Base-by-base conservation (phyloP, 1,140 invertebrate species). In the Heliothis subflexa region DNA sequence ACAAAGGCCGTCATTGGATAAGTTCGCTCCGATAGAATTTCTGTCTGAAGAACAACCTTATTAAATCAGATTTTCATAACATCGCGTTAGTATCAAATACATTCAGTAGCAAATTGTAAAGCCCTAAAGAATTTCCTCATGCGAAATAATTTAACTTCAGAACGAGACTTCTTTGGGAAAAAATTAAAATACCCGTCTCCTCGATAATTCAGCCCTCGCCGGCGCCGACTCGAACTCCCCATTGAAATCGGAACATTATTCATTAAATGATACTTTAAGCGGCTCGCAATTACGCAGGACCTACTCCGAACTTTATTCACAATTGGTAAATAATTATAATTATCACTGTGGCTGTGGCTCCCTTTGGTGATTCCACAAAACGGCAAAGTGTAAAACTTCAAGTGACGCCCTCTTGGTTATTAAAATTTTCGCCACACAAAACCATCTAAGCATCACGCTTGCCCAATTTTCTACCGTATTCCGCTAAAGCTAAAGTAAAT, bases 321-420 rank as follows among this genome's bases (percentile, higher is more conserved):
- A 93, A 93, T 93, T 89, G 92, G 87, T 88, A 93, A 93, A 94
- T 94, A 94, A 93, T 93, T 94, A 93, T 91, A 93, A 94, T 94
- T 89, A 93, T 94, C 89, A 83, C 87, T 74, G 84, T 79, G 82
- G 80, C 81, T 85, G 84, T 79, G 82, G 81, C 81, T 85, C 87
- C 88, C 86, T 89, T 89, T 89, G 86, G 90, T 86, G 87, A 87
- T 83, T 88, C 86, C 82, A 91, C 91, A 93, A 93, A 94, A 94
- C 91, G 91, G 88, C 84, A 86, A 91, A 87, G 86, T 85, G 82
- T 77, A 84, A 81, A 94, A 93, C 91, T 94, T 93, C 87, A 83
- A 82, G 87, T 82, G 61, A 79, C 82, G 86, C 86, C 89, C 87
- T 91, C 78, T 85, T 86, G 85, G 84, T 88, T 93, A 93, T 94